A percentile compares a stretch with the other conserved stretches of the same genome.
Evolutionary conservation across 2,888 invertebrate species (phyloP).

Genomic region (Bombyx huttoni): DNA sequence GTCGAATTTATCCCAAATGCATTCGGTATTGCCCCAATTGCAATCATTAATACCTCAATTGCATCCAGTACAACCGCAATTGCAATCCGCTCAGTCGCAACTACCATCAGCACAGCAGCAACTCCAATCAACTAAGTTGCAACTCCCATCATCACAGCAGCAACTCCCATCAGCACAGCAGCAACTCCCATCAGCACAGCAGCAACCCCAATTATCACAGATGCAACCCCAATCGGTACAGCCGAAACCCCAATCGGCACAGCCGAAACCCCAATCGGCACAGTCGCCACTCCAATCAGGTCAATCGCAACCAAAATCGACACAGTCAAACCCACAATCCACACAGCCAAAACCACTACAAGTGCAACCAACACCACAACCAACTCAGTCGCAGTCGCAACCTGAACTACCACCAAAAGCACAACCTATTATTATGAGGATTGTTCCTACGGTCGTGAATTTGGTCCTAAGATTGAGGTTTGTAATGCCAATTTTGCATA

Average conservation of each 20-base stretch:
- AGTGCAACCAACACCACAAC: neutral
- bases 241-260: neutral
- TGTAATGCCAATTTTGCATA: neutral
- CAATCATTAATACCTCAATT: neutral
- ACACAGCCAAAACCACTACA: neutral
- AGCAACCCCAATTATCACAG: neutral
- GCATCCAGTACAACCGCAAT: neutral
- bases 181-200: neutral
- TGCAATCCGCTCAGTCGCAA: neutral
- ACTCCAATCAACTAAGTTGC: neutral
- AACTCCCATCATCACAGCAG: neutral
- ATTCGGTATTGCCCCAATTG: neutral
- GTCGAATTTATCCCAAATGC: neutral
- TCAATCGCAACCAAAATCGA: neutral
- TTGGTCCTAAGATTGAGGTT: slow-evolving; percentile 87
- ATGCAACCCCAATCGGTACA: neutral
- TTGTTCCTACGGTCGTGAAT: slow-evolving; percentile 71
- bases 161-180: neutral
- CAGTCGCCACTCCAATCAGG: neutral
- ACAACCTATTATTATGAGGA: neutral
- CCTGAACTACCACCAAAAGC: neutral
- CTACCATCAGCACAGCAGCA: neutral
- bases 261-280: neutral
- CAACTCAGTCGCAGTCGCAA: neutral
- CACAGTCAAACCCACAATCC: neutral